phyloP scores from a whole-genome alignment of 2,113 vertebrate species.

The Pollimyrus isidori region DNA sequence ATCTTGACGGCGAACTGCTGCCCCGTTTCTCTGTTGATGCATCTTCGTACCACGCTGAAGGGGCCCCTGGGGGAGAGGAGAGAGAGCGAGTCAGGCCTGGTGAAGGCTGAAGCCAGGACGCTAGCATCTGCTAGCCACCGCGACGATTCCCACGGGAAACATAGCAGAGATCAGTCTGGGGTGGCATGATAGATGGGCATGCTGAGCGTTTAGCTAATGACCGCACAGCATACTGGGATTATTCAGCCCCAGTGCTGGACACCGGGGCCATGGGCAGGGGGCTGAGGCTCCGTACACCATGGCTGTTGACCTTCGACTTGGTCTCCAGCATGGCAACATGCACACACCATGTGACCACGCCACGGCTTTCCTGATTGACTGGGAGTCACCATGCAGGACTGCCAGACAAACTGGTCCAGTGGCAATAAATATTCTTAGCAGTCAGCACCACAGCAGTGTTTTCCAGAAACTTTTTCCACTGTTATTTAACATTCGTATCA shows the following conservation, averaged over 20 bases:
- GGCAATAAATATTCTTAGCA: background rate
- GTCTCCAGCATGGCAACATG: background rate
- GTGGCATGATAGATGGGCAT: background rate
- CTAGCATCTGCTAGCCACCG: too few species aligned
- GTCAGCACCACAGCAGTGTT: background rate
- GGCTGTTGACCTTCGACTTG: background rate
- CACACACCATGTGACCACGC: background rate
- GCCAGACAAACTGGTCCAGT: background rate
- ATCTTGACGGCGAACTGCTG: conserved; percentile 99
- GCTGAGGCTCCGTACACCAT: background rate
- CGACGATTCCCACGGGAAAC: background rate
- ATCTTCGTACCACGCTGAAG: conserved; percentile 95
- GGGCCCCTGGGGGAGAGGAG: conserved; percentile 72
- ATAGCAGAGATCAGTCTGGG: background rate
- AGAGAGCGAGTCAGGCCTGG: background rate
- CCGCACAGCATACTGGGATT: background rate
- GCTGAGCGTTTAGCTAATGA: background rate
- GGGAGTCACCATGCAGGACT: background rate
- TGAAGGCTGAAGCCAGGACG: background rate
- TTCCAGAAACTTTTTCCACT: background rate
- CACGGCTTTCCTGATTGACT: background rate
- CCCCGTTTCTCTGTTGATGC: conserved; percentile 96
- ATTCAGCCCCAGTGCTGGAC: background rate
- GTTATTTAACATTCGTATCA: background rate
- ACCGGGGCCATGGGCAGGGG: background rate